Evolutionary conservation across 2,797 vertebrate genomes (phyloP).

Genomic region (Silurus aristotelis): DNA sequence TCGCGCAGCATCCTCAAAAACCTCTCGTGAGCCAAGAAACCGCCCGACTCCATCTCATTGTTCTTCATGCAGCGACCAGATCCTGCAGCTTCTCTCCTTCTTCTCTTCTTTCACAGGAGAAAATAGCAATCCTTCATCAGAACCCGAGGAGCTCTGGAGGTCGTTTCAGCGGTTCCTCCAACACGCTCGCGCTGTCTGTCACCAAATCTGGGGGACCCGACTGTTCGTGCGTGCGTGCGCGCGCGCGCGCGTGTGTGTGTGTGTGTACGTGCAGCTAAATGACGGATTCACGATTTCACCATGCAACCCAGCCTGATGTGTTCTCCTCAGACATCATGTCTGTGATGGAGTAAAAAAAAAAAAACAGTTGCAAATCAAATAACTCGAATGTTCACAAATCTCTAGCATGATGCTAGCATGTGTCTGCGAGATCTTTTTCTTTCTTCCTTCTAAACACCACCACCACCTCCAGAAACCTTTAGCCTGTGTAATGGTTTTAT

Average conservation of each 20-base stretch:
- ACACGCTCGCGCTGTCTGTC: neutral
- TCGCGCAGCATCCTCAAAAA: constrained; percentile 9
- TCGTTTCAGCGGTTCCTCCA: neutral
- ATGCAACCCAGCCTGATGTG: neutral
- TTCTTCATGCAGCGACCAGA: neutral
- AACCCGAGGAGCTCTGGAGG: neutral
- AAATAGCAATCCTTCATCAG: neutral
- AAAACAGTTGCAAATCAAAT: neutral
- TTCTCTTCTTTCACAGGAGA: neutral
- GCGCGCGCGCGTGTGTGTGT: neutral
- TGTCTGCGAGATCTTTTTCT: no score
- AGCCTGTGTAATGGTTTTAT: no score
- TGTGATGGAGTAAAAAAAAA: neutral
- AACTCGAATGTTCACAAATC: neutral
- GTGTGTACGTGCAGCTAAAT: neutral
- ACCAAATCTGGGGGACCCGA: neutral
- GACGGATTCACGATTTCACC: neutral
- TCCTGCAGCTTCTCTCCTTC: neutral
- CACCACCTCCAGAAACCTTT: no score
- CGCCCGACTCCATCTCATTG: neutral
- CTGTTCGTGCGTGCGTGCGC: no score
- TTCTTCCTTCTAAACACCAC: no score
- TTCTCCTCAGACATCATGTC: neutral
- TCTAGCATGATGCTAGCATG: no score
- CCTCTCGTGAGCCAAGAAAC: neutral